Base-by-base conservation (phyloP, 2,888 invertebrate genomes). In the Beris morrisii region DNA sequence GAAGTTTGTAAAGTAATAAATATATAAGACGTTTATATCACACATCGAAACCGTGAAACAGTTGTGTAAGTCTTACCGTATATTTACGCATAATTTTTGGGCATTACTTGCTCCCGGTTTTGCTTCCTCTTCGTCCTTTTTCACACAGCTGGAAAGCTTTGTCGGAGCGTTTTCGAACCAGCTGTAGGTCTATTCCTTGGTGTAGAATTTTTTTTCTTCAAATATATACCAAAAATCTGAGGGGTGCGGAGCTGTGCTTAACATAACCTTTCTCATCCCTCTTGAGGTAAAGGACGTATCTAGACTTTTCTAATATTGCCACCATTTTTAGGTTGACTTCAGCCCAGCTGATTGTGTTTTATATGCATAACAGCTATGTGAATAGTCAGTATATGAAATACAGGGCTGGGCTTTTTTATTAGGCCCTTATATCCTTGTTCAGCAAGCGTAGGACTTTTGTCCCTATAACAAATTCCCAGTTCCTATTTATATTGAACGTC, bases 281-380 rank as follows among this genome's bases (percentile, higher is more conserved):
- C 9, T 9, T 7, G 9, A 9, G 38, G 9, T 38, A 38, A 38
- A 38, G 38, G 38, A 9, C 38, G 9, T 38, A 38, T 38, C 38
- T 38, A 5, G 38, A 38, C 9, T 7, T 22, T 38, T 3, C 9
- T 38, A 38, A 7, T 38, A 22, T 38, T 38, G 5, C 9, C 38
- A 38, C 7, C 22, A 11, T 32, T 30, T 9, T 58, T 30, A 58
- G 58, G n/a, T 38, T 59, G 50, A 38, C 48, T 50, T 59, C 22
- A 11, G 61, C 38, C 32, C 61, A 61, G 61, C 61, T 61, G 61
- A 61, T 52, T 52, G 45, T 61, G 61, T 61, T 61, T 59, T 61
- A 52, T 61, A 28, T 61, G 38, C 5, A 38, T 3, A 22, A 15
- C 12, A 22, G 30, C 32, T 38, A 32, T 38, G 55, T 12, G 11